Evolutionary conservation across 2,888 invertebrate species (phyloP), one percentile per base, ranked within the genome.

Genomic region (Drosophila meridiana): DNA sequence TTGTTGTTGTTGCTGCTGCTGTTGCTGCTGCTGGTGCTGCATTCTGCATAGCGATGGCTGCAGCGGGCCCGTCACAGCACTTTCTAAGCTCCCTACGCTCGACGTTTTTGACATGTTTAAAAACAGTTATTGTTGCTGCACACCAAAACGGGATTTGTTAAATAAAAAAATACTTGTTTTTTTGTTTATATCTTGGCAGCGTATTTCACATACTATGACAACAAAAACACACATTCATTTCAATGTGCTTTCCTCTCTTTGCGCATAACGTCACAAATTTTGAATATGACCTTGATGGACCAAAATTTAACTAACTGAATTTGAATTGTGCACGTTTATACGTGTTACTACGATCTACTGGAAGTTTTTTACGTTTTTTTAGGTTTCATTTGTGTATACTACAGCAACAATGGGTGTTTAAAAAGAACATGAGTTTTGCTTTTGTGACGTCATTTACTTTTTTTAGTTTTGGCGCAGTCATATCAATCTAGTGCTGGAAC

Each of bases 41-140:
- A 50, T 42, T 50, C 58, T 67, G 32, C 30, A 56, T 11, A 34
- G 65, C 45, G 67, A 52, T 52, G 63, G 20, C 60, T 34, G 63
- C 55, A 61, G 38, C 70, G 59, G 38, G 28, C 42, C 48, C 56
- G 52, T 61, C 53, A 38, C 59, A 60, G 57, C 75, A 63, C 45
- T 60, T 28, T 75, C 71, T 40, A 62, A 50, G 56, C 71, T 76
- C 65, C 68, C 84, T 69, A 69, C 69, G 78, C 75, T 76, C 59
- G 78, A 80, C 50, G 78, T 68, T 56, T 83, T 76, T 36, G 89
- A 83, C 84, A 84, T 84, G 42, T 62, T 82, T 66, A 26, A 61
- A 52, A 68, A 63, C 36, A 63, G 45, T 69, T 69, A 47, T 45
- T 76, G 34, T 59, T 64, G 56, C 50, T 58, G 58, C 52, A 53